A percentile compares a stretch with the other conserved stretches of the same genome.
These are phyloP conservation scores for Galerucella nymphaeae DNA, from an alignment of 2,888 invertebrate genomes.

Conservation along the genomic window DNA sequence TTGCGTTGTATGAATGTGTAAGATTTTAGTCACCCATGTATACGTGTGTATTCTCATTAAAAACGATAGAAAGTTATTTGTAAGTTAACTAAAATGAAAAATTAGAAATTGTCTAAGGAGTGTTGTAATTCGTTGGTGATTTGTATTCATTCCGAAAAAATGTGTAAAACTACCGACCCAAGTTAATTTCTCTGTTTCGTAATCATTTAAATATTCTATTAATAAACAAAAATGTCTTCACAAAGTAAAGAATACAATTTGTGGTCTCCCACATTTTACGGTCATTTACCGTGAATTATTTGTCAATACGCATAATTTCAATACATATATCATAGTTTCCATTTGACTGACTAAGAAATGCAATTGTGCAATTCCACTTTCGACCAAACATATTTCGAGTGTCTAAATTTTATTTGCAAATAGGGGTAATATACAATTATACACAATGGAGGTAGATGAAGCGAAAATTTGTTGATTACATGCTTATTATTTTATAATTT, in stretches of 20 bases:
- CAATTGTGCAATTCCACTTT: background rate
- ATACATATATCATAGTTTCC: background rate
- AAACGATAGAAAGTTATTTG: slow-evolving; percentile 30
- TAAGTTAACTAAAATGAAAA: slow-evolving; percentile 10
- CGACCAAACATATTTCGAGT: background rate
- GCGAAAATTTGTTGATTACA: too few species aligned
- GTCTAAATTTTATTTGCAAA: background rate
- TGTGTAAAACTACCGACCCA: background rate
- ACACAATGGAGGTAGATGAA: background rate
- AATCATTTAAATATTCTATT: too few species aligned
- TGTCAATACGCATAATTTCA: background rate
- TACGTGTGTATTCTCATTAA: slow-evolving; percentile 21
- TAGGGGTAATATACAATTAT: background rate
- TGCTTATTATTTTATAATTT: too few species aligned
- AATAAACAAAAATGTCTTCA: too few species aligned
- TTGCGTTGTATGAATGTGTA: slow-evolving; percentile 27
- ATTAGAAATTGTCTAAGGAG: slow-evolving; percentile 16
- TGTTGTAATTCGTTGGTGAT: slow-evolving; percentile 21
- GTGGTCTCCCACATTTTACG: too few species aligned
- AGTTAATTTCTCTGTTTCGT: background rate
- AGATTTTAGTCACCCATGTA: slow-evolving; percentile 8
- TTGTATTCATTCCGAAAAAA: slow-evolving; percentile 17
- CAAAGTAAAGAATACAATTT: too few species aligned
- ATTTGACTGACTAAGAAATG: background rate
- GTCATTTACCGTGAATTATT: background rate